Conservation (phyloP, 1,140 invertebrate species). For the Diplogasteroides magnus region DNA sequence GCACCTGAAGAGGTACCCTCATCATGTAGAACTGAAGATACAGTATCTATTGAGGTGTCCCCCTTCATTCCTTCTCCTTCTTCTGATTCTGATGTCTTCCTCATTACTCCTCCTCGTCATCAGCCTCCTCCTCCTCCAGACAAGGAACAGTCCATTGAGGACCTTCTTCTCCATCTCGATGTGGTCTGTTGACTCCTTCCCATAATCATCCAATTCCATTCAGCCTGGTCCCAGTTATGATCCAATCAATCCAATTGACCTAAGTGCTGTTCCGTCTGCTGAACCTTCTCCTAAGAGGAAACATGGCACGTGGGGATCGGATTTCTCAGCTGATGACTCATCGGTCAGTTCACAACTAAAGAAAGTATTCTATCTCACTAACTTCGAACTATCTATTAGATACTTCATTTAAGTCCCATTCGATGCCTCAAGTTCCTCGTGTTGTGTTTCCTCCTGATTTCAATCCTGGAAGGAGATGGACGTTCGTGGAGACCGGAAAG, state of each 20-base stretch:
- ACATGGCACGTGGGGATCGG: neutral
- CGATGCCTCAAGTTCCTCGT: neutral
- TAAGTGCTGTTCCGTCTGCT: no score
- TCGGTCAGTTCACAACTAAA: neutral
- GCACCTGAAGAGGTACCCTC: constrained; percentile 14
- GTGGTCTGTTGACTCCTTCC: no score
- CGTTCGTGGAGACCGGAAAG: constrained; percentile 26
- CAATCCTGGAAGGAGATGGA: constrained; percentile 25
- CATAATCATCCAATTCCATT: no score
- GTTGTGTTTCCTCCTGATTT: constrained; percentile 15
- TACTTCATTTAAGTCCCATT: neutral
- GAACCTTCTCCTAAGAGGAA: no score
- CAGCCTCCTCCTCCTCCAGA: constrained; percentile 1
- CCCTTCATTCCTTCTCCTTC: constrained; percentile 5
- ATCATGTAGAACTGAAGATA: constrained; percentile 7
- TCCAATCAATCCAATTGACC: no score
- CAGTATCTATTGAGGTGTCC: constrained; percentile 6
- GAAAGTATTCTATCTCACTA: neutral
- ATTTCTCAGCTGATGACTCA: neutral
- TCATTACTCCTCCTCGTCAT: neutral
- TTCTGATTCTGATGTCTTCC: constrained; percentile 12
- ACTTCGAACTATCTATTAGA: neutral
- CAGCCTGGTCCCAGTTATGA: no score
- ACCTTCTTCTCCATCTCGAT: constrained; percentile 3
- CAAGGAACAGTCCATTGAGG: neutral